Base-by-base conservation (phyloP, 1,140 invertebrate genomes). In the Drosophila punjabiensis region DNA sequence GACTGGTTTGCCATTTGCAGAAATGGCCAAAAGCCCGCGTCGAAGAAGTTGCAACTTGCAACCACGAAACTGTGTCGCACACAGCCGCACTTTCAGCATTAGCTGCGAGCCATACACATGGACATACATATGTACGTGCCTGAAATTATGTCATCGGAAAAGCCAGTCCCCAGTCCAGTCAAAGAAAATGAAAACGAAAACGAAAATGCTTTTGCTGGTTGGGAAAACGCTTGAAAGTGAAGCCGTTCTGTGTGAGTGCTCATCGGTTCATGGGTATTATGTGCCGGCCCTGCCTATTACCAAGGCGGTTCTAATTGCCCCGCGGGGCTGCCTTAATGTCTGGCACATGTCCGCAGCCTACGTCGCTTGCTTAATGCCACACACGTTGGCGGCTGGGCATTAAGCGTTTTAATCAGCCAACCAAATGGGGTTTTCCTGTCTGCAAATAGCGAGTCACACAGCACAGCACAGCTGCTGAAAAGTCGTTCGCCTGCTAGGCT, bases 111-210 rank as follows among this genome's bases (percentile, higher is more conserved):
- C 28, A 20, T 52, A 59, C 63, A 59, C 59, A 71, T 45, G 55
- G 56, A 52, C 33, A 78, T 24, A 39, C 14, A 39, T 24, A 24
- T 3, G n/a, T 47, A 83, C 64, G 73, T 84, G 73, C 62, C 50
- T 70, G 63, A 79, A 89, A 89, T 89, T 89, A 89, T 89, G 86
- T 89, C 85, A 89, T 89, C 82, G 86, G 85, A 89, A 89, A 88
- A 88, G 62, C 62, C 58, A 81, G 75, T 47, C 52, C 58, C 62
- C 58, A 81, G 75, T 47, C 52, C 58, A 75, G 69, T 41, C 70
- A 35, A 59, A 37, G 81, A 86, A 81, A 85, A 87, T 81, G 82
- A 86, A 86, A 60, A 70, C 16, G 53, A 61, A 50, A 56, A 47
- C 59, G 59, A 73, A 63, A 68, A 60, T 58, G 39, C 24, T 30